Evolutionary conservation across 2,797 vertebrate genomes (phyloP).

Genomic region (Helarctos malayanus): DNA sequence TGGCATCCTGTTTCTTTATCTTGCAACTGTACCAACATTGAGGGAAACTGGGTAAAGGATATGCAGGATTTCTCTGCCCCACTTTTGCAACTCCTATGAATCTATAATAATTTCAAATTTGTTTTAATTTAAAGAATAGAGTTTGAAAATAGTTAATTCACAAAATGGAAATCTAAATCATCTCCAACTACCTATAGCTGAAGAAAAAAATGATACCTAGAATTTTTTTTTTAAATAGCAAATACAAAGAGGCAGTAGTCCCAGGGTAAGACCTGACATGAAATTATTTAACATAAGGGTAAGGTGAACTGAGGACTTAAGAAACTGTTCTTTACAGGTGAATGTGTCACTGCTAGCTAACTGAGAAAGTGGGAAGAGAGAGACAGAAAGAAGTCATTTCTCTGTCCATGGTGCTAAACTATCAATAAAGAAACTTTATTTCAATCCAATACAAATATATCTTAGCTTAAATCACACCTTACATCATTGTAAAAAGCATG

Average conservation of each 20-base stretch:
- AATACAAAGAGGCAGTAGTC: conserved; percentile 38
- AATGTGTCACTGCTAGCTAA: neutral
- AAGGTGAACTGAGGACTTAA: conserved; percentile 34
- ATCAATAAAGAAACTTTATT: neutral
- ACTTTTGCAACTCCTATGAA: neutral
- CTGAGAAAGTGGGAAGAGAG: neutral
- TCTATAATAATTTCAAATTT: conserved; percentile 52
- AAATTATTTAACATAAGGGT: conserved; percentile 27
- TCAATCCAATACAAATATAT: conserved; percentile 42
- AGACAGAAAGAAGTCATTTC: conserved; percentile 24
- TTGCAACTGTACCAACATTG: neutral
- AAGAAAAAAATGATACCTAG: conserved; percentile 25
- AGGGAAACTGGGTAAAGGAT: conserved; percentile 33
- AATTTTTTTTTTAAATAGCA: conserved; percentile 16
- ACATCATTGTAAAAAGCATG: conserved; percentile 27
- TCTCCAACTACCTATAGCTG: conserved; percentile 46
- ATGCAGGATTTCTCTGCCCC: neutral
- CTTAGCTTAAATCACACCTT: conserved; percentile 62
- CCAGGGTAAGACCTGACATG: neutral
- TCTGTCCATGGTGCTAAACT: conserved; percentile 15
- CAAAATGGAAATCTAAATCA: conserved; percentile 12
- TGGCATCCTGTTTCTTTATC: neutral
- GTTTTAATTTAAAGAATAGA: neutral
- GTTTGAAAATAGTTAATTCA: neutral
- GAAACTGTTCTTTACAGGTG: conserved; percentile 22